These are phyloP conservation scores for Erynnis tages DNA, from an alignment of 2,888 invertebrate genomes.

Conservation along the genomic window DNA sequence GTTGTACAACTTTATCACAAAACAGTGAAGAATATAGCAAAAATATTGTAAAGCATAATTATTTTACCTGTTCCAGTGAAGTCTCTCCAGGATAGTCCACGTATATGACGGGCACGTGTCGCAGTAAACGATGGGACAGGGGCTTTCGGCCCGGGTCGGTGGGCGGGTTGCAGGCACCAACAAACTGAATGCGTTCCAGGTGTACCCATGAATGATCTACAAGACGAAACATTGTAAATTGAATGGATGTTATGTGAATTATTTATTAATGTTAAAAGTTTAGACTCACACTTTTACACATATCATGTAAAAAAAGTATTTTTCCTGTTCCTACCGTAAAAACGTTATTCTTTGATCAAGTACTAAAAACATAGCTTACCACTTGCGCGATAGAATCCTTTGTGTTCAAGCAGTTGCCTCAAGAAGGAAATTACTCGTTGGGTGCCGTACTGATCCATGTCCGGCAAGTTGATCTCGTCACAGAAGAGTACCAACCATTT, in stretches of 20 bases:
- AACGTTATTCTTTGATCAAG: too few species aligned
- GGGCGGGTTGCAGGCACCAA: slow-evolving; percentile 99
- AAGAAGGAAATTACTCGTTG: slow-evolving; percentile 99
- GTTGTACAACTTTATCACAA: too few species aligned
- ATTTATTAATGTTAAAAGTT: too few species aligned
- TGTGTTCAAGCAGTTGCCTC: slow-evolving; percentile 98
- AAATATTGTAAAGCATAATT: too few species aligned
- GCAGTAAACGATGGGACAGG: slow-evolving; percentile 90
- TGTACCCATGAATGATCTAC: slow-evolving; percentile 97
- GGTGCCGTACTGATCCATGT: slow-evolving; percentile 98
- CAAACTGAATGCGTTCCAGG: slow-evolving; percentile 98
- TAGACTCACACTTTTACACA: too few species aligned
- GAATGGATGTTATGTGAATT: too few species aligned
- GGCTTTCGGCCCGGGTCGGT: slow-evolving; percentile 99
- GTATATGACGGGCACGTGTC: slow-evolving; percentile 99
- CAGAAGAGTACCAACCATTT: slow-evolving; percentile 99
- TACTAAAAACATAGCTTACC: too few species aligned
- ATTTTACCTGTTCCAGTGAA: slow-evolving; percentile 93
- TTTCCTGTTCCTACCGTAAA: too few species aligned
- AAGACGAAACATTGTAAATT: background rate
- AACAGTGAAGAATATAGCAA: too few species aligned
- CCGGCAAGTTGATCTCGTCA: slow-evolving; percentile 99
- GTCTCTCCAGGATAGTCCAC: slow-evolving; percentile 99
- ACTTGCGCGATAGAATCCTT: slow-evolving; percentile 92
- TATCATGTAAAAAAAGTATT: too few species aligned